Percentiles rank a stretch among this genome's conserved stretches.
Conservation (phyloP, 2,888 invertebrate species). For the Ptychoptera contaminata region DNA sequence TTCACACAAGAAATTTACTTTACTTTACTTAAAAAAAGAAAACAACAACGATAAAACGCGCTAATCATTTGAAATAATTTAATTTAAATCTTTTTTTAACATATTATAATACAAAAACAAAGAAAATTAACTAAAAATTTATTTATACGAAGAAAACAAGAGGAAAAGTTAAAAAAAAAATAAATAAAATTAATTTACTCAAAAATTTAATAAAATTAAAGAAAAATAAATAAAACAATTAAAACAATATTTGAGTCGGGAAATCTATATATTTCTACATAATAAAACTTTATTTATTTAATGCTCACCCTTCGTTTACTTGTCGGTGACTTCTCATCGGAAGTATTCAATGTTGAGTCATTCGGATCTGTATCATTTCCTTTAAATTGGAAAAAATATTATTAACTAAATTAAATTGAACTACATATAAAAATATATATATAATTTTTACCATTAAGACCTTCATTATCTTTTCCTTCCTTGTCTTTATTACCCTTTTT, state of each 20-base stretch:
- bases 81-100: too few relatives aligned
- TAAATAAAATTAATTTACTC: background rate
- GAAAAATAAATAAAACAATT: background rate
- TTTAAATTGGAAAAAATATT: slow-evolving; percentile 18
- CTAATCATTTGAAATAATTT: too few relatives aligned
- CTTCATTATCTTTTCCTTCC: slow-evolving; percentile 37
- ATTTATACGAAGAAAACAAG: too few relatives aligned
- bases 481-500: slow-evolving; percentile 40
- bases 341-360: slow-evolving; percentile 26
- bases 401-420: background rate
- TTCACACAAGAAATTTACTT: too few relatives aligned
- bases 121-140: too few relatives aligned
- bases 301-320: slow-evolving; percentile 11
- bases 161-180: too few relatives aligned
- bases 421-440: background rate
- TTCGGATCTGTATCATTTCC: slow-evolving; percentile 37
- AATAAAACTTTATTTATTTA: background rate
- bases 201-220: background rate
- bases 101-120: too few relatives aligned
- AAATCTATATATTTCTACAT: too few relatives aligned
- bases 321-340: slow-evolving; percentile 32
- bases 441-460: slow-evolving; percentile 18
- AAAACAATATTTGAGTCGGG: too few relatives aligned
- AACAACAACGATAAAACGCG: too few relatives aligned
- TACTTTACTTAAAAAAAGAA: too few relatives aligned